Conservation (phyloP, 2,888 invertebrate genomes). For the Encarsia formosa region DNA sequence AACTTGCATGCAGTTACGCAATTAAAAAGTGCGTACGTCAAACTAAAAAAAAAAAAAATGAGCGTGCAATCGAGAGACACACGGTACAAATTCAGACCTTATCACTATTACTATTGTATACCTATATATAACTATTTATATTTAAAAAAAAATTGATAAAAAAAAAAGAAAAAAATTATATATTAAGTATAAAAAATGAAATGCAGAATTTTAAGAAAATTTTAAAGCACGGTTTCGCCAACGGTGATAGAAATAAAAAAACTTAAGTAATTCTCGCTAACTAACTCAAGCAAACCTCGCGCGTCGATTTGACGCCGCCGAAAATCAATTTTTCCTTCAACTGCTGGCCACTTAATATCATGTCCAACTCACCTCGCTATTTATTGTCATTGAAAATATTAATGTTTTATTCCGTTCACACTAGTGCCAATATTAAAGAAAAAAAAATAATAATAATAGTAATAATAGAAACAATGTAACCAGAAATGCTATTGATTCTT, state of each 20-base stretch:
- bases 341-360: conserved; percentile 1
- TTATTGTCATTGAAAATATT: conserved; percentile 9
- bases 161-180: conserved; percentile 6
- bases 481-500: too few relatives aligned
- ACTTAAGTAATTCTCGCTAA: conserved; percentile 21
- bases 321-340: conserved; percentile 13
- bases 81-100: conserved; percentile 50
- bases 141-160: neutral
- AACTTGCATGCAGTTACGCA: conserved; percentile 2
- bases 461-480: too few relatives aligned
- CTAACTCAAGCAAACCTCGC: conserved; percentile 27
- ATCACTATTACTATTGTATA: conserved; percentile 23
- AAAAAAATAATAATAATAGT: too few relatives aligned
- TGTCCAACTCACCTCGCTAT: too few relatives aligned
- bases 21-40: too few relatives aligned
- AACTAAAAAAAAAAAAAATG: too few relatives aligned
- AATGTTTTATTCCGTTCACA: neutral
- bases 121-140: conserved; percentile 9
- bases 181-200: conserved; percentile 1
- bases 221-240: conserved; percentile 13
- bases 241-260: neutral
- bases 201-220: neutral
- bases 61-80: conserved; percentile 36
- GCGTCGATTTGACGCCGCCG: conserved; percentile 13
- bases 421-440: too few relatives aligned